A percentile compares a stretch with the other conserved stretches of the same genome.
These are phyloP conservation scores for Leucophenga varia DNA, from an alignment of 1,140 invertebrate genomes.

Conservation along the genomic window DNA sequence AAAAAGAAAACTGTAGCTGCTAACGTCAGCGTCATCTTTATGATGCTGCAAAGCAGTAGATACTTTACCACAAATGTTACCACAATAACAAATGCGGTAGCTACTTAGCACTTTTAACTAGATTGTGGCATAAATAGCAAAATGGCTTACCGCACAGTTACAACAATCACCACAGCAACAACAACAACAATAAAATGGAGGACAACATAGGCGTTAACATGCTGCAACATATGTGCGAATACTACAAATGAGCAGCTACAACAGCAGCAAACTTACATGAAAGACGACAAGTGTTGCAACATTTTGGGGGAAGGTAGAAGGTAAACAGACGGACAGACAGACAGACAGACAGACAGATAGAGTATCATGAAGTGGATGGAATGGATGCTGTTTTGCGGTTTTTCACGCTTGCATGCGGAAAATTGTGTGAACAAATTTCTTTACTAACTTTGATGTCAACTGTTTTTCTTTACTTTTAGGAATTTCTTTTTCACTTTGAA, in stretches of 20 bases:
- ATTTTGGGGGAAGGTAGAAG: too few relatives aligned
- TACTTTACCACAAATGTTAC: constrained; percentile 52
- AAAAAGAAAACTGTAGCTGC: too few relatives aligned
- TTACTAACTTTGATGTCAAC: constrained; percentile 5
- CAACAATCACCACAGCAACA: neutral
- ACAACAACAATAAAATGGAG: constrained; percentile 4
- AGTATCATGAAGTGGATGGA: too few relatives aligned
- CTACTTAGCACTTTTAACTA: too few relatives aligned
- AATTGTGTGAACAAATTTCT: constrained; percentile 19
- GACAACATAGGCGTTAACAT: constrained; percentile 6
- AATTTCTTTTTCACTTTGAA: too few relatives aligned
- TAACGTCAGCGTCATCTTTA: too few relatives aligned
- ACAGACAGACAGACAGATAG: constrained; percentile 6
- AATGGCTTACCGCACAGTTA: constrained; percentile 15
- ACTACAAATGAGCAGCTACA: too few relatives aligned
- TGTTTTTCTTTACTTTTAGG: constrained; percentile 16
- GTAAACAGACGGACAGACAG: too few relatives aligned
- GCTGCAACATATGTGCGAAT: constrained; percentile 7
- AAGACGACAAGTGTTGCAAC: too few relatives aligned
- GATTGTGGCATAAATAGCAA: too few relatives aligned
- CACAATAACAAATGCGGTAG: too few relatives aligned
- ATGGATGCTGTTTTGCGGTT: constrained; percentile 13
- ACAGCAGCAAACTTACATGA: too few relatives aligned
- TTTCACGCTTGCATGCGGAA: constrained; percentile 11
- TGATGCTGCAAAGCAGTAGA: constrained; percentile 13